phyloP scores from a whole-genome alignment of 1,140 invertebrate species.

The Drosophila pectinifera region DNA sequence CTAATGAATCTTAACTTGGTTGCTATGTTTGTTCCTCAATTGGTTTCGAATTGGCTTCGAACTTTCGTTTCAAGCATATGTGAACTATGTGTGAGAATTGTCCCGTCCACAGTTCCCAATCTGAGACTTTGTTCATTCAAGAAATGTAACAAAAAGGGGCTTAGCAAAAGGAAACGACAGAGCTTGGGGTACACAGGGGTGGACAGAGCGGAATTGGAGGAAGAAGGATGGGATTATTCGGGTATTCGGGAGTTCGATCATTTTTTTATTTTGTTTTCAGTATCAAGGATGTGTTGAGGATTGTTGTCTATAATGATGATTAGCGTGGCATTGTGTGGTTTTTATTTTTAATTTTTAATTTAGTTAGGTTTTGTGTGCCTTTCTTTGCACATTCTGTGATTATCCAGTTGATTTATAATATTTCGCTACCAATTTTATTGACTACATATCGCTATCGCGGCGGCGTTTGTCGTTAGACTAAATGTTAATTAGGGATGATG shows the following conservation, averaged over 20 bases:
- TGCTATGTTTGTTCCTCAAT: constrained; percentile 35
- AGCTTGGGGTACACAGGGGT: constrained; percentile 49
- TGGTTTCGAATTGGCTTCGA: constrained; percentile 27
- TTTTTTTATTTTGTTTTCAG: constrained; percentile 41
- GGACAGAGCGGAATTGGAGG: constrained; percentile 50
- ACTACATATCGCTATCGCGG: constrained; percentile 84
- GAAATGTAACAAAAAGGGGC: constrained; percentile 58
- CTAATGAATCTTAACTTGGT: constrained; percentile 59
- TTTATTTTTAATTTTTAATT: constrained; percentile 32
- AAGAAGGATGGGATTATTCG: constrained; percentile 57
- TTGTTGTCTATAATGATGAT: constrained; percentile 63
- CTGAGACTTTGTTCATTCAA: constrained; percentile 84
- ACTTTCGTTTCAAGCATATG: constrained; percentile 72
- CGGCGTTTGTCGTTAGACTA: constrained; percentile 62
- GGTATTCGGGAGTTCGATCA: constrained; percentile 49
- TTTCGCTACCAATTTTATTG: constrained; percentile 42
- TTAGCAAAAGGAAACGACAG: constrained; percentile 77
- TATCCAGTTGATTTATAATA: constrained; percentile 30
- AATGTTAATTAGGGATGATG: constrained; percentile 52
- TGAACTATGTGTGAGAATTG: constrained; percentile 86
- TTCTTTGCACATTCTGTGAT: constrained; percentile 37
- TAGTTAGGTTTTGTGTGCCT: constrained; percentile 53
- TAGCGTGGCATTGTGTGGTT: constrained; percentile 55
- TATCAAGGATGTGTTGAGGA: constrained; percentile 70
- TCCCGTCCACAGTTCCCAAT: constrained; percentile 86